phyloP scores from a whole-genome alignment of 1,140 invertebrate genomes.

The Vanessa tameamea region DNA sequence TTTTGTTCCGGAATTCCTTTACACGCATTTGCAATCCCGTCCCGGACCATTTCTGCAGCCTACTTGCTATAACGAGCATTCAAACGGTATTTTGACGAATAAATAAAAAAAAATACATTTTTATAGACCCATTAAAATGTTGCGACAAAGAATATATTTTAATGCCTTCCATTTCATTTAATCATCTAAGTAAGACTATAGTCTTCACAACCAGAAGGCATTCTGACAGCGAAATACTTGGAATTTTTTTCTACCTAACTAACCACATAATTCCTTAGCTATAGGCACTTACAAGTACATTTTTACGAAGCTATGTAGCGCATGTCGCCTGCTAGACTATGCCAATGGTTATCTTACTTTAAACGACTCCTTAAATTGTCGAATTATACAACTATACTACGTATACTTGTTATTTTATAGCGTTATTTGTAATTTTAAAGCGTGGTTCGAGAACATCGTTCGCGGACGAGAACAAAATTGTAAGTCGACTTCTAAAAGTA shows the following conservation, averaged over 20 bases:
- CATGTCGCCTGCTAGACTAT: conserved; percentile 33
- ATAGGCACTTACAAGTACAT: conserved; percentile 42
- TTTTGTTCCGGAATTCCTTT: conserved; percentile 76
- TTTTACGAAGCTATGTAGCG: conserved; percentile 35
- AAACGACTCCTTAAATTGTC: conserved; percentile 20
- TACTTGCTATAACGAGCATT: conserved; percentile 30
- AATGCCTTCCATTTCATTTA: neutral
- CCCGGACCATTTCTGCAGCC: conserved; percentile 39
- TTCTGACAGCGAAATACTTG: conserved; percentile 30
- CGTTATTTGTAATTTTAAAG: neutral
- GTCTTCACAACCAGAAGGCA: too few relatives aligned
- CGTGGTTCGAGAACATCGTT: neutral
- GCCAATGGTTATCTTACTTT: conserved; percentile 23
- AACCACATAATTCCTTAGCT: conserved; percentile 52
- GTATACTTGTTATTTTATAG: neutral
- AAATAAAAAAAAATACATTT: neutral
- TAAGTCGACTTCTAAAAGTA: conserved; percentile 37
- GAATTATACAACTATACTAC: conserved; percentile 8
- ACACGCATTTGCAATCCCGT: conserved; percentile 74
- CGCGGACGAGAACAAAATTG: conserved; percentile 7
- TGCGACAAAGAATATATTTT: too few relatives aligned
- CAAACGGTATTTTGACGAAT: conserved; percentile 30
- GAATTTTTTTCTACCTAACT: conserved; percentile 53
- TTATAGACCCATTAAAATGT: neutral
- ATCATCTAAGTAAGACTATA: neutral